These are phyloP conservation scores for Acanthochromis polyacanthus DNA, from an alignment of 2,113 vertebrate genomes.

Conservation along the genomic window DNA sequence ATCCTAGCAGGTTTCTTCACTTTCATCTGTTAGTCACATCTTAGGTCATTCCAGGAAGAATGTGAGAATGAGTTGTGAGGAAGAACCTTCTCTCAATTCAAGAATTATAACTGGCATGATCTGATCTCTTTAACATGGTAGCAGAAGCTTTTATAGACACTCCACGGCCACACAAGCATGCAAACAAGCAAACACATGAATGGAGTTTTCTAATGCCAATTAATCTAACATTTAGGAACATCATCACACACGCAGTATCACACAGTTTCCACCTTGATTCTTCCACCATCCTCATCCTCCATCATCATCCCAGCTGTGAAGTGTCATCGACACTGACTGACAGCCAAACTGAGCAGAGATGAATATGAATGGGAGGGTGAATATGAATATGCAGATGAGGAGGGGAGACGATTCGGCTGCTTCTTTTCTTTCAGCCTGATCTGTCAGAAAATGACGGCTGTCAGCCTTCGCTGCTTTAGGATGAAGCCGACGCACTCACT, in stretches of 20 bases:
- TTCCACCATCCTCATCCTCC: slow-evolving; percentile 38
- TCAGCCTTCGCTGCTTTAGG: slow-evolving; percentile 20
- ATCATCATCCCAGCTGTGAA: slow-evolving; percentile 67
- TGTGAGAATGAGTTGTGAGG: too few relatives aligned
- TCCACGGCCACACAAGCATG: neutral
- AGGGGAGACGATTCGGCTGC: slow-evolving; percentile 42
- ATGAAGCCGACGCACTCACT: slow-evolving; percentile 15
- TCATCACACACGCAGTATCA: neutral
- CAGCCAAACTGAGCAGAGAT: slow-evolving; percentile 49
- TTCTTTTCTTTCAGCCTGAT: slow-evolving; percentile 41
- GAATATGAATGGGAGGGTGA: slow-evolving; percentile 61
- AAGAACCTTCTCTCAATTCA: too few relatives aligned
- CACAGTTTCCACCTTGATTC: slow-evolving; percentile 1
- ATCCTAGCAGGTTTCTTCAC: too few relatives aligned
- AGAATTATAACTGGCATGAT: too few relatives aligned
- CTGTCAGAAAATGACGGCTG: slow-evolving; percentile 60
- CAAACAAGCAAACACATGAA: slow-evolving; percentile 20
- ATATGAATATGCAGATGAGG: slow-evolving; percentile 68
- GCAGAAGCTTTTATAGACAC: too few relatives aligned
- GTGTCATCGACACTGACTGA: slow-evolving; percentile 71
- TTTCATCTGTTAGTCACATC: too few relatives aligned
- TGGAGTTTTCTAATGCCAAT: neutral
- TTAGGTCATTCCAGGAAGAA: too few relatives aligned
- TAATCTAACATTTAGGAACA: slow-evolving; percentile 2
- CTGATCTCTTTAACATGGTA: too few relatives aligned